Percentiles rank a stretch among this genome's conserved stretches.
Evolutionary conservation across 2,797 vertebrate genomes (phyloP).

Genomic region (Eptatretus atami): DNA sequence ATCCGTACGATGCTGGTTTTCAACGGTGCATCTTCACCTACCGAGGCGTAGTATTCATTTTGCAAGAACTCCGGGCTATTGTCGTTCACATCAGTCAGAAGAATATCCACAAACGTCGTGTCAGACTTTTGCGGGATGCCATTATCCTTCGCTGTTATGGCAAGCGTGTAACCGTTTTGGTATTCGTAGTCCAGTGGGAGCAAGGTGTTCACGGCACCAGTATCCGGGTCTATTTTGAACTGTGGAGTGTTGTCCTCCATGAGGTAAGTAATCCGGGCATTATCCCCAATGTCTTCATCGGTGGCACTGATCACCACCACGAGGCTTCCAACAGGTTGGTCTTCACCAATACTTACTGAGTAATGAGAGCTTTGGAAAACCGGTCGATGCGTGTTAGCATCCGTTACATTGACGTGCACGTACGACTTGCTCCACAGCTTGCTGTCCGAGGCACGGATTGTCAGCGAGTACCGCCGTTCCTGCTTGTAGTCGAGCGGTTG

Average conservation of each 20-base stretch:
- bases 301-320: constrained; percentile 82
- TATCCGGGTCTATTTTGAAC: constrained; percentile 50
- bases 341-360: constrained; percentile 65
- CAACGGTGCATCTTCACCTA: constrained; percentile 71
- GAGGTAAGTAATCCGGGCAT: constrained; percentile 65
- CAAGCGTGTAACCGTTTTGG: constrained; percentile 76
- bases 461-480: constrained; percentile 66
- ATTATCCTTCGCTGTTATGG: constrained; percentile 80
- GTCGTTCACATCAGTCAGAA: constrained; percentile 83
- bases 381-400: constrained; percentile 76
- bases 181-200: constrained; percentile 78
- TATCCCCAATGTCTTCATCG: constrained; percentile 79
- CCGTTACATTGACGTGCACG: constrained; percentile 80
- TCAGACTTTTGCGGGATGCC: constrained; percentile 93
- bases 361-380: constrained; percentile 94
- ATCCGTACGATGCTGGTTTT: constrained; percentile 87
- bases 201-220: constrained; percentile 69
- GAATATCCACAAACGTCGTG: constrained; percentile 85
- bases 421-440: constrained; percentile 32
- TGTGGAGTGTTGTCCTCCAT: constrained; percentile 83
- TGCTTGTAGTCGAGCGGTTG: constrained; percentile 90
- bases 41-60: constrained; percentile 56
- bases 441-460: constrained; percentile 70
- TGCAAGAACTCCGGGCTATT: constrained; percentile 78
- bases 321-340: constrained; percentile 53